Evolutionary conservation across 2,113 vertebrate genomes (phyloP), one percentile per base, ranked within the genome.

Genomic region (Spizaetus ornatus): DNA sequence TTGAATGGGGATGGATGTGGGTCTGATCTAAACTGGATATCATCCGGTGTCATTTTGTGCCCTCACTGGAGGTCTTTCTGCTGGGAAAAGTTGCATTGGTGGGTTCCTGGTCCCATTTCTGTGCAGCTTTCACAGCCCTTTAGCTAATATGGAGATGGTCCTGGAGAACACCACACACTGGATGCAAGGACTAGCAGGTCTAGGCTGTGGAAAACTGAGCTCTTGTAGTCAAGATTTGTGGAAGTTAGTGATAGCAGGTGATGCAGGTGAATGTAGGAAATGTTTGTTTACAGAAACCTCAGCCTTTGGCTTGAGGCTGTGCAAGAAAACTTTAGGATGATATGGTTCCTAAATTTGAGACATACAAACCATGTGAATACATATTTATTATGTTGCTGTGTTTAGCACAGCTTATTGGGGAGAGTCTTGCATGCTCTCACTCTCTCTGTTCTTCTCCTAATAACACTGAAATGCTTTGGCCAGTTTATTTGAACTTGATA

Each of bases 21-120:
- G 26, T 63, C 40, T 92, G 43, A 52, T 58, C 12, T 13, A 63
- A 88, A 67, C 23, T 36, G 13, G 9, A 2, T 63, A 21, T 48
- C 15, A 48, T 36, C 32, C 65, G 38, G 21, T 13, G 34, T 38
- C 5, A 5, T 50, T 56, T n/a, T 53, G 31, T 56, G 16, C 8
- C 7, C 11, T 66, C 25, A 1, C 21, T 38, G 27, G 17, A 63
- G 38, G 13, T 38, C 2, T 1, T 48, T 7, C 74, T 2, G 1
- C 19, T 69, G 18, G 10, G 13, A 22, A 13, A 42, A 50, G 9
- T 48, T 89, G 23, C 7, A 8, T 0, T 48, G 31, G 6, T 62
- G 34, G 13, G 8, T 80, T 79, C 18, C 14, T 53, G 43, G 16
- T 61, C 34, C 38, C 7, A 2, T 62, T 87, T 76, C 47, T 87